These are phyloP conservation scores for Tanytarsus gracilentus DNA, from an alignment of 2,888 invertebrate genomes.

Conservation along the genomic window DNA sequence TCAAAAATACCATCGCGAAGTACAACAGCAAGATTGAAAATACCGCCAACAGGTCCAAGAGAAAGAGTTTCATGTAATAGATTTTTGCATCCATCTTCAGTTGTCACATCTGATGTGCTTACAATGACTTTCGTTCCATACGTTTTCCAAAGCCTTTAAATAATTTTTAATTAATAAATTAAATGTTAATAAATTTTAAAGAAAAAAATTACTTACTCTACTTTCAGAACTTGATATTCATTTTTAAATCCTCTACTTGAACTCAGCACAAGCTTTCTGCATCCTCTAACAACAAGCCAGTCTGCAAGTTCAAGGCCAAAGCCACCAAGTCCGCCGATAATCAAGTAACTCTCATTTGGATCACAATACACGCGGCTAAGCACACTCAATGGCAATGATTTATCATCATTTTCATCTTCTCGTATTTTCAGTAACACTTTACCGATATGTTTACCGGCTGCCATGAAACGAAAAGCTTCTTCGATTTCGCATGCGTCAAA, in stretches of 20 bases:
- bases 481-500: constrained; percentile 60
- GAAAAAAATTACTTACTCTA: constrained; percentile 45
- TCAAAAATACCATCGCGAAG: constrained; percentile 66
- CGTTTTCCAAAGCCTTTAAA: constrained; percentile 52
- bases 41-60: background rate
- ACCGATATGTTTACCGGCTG: constrained; percentile 69
- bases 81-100: constrained; percentile 15
- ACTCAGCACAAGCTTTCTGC: constrained; percentile 64
- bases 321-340: constrained; percentile 79
- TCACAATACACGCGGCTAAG: constrained; percentile 37
- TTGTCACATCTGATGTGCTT: constrained; percentile 37
- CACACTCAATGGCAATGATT: constrained; percentile 36
- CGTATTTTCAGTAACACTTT: constrained; percentile 50
- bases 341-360: constrained; percentile 46
- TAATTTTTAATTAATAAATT: background rate
- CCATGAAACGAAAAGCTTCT: constrained; percentile 57
- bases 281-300: constrained; percentile 77
- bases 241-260: constrained; percentile 70
- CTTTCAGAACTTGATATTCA: constrained; percentile 70
- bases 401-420: constrained; percentile 33
- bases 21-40: constrained; percentile 78
- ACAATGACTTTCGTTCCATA: constrained; percentile 57
- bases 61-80: background rate
- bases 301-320: constrained; percentile 83
- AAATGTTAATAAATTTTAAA: background rate